Evolutionary conservation across 1,140 invertebrate species (phyloP).

Genomic region (Aleiodes sp.): DNA sequence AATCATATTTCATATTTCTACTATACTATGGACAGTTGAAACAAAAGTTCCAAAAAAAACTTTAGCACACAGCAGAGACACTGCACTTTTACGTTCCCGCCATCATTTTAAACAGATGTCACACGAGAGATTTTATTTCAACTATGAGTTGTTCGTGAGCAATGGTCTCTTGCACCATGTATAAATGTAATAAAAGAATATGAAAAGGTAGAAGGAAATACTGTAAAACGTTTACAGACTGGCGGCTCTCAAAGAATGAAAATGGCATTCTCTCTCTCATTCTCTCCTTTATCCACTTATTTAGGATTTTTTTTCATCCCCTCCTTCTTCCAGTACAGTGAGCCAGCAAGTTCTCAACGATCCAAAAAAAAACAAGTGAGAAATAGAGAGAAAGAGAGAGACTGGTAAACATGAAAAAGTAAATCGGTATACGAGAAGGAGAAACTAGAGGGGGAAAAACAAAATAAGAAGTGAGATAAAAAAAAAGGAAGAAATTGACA

Average conservation of each 20-base stretch:
- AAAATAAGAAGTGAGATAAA: slow-evolving; percentile 30
- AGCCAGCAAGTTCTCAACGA: neutral
- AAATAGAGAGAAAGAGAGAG: slow-evolving; percentile 4
- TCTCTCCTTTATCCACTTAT: slow-evolving; percentile 27
- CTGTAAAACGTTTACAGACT: slow-evolving; percentile 17
- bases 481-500: slow-evolving; percentile 39
- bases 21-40: no score
- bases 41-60: neutral
- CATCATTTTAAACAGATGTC: neutral
- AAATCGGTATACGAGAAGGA: neutral
- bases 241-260: slow-evolving; percentile 17
- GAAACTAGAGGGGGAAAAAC: neutral
- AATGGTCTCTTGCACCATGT: neutral
- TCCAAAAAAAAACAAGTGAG: no score
- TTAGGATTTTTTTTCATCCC: slow-evolving; percentile 21
- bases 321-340: slow-evolving; percentile 17
- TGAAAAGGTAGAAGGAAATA: no score
- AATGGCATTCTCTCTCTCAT: slow-evolving; percentile 4
- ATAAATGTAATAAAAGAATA: no score
- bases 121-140: neutral
- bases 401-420: neutral
- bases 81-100: neutral
- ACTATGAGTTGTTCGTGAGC: neutral
- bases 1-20: no score
- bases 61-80: neutral